Evolutionary conservation across 2,888 invertebrate genomes (phyloP), one percentile per base, ranked within the genome.

Genomic region (Metalampra italica): DNA sequence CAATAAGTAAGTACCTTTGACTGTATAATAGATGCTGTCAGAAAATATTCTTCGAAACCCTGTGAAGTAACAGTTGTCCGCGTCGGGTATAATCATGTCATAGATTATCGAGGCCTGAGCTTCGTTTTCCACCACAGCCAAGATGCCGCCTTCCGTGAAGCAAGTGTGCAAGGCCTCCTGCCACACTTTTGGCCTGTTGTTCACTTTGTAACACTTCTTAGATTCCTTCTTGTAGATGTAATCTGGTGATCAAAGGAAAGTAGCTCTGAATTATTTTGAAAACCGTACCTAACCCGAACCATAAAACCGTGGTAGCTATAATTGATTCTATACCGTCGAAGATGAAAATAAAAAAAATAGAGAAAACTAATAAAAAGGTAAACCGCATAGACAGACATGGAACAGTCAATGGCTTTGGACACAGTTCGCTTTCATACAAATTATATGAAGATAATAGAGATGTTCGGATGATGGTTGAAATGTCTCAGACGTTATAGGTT

Each of bases 151-250:
- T 54, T 66, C 66, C 60, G 62, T 60, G 37, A 49, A 55, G 42
- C 66, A 66, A 0, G 61, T 62, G 12, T 62, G 54, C 54, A 59
- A 49, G 0, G 66, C 61, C 12, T 57, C 56, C 1, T 49, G 39
- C 64, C 64, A 66, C 9, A 52, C 53, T 42, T 49, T 56, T 8
- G 14, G 14, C 1, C 51, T 49, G 9, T 54, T 49, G 22, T 64
- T 59, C 0, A 59, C 42, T 45, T 66, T 66, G 43, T 62, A 62
- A 49, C 66, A 66, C 49, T 62, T 64, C 9, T 53, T 58, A 0
- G 51, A 48, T n/a, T 53, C 49, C 45, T 57, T 52, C 0, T 44
- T 22, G 42, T 60, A 66, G 8, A 34, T 46, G 38, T 68, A 68
- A 2, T 50, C 68, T 68, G 54, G 7, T 50, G 58, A 45, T 46